A percentile compares a stretch with the other conserved stretches of the same genome.
Evolutionary conservation across 1,140 invertebrate species (phyloP).

Genomic region (Achatina immaculata): DNA sequence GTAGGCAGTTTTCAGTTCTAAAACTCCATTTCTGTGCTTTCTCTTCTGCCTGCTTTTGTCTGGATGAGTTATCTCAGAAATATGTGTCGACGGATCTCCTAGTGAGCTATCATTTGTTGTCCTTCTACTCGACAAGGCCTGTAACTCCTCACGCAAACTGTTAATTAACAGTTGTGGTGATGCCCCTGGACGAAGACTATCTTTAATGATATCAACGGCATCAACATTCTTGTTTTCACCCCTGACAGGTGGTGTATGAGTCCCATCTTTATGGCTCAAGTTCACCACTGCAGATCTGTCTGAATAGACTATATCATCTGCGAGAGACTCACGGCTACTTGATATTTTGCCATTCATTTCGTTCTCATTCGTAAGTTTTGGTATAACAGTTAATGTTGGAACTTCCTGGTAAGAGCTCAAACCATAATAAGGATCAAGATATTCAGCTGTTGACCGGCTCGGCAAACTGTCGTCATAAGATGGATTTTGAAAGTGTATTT

Average conservation of each 20-base stretch:
- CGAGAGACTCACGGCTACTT: neutral
- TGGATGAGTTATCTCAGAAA: too few relatives aligned
- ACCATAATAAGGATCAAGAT: conserved; percentile 15
- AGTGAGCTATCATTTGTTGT: too few relatives aligned
- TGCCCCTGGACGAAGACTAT: conserved; percentile 39
- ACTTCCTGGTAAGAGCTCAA: conserved; percentile 16
- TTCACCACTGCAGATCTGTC: neutral
- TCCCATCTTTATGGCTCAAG: conserved; percentile 26
- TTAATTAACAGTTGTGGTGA: conserved; percentile 45
- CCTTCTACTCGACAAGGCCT: conserved; percentile 57
- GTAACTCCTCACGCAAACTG: conserved; percentile 44
- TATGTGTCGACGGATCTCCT: too few relatives aligned
- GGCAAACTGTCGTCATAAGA: neutral
- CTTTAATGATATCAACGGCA: conserved; percentile 51
- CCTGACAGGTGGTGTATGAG: conserved; percentile 35
- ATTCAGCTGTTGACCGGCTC: neutral
- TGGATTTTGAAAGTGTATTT: conserved; percentile 21
- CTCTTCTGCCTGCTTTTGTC: too few relatives aligned
- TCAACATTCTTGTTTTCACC: conserved; percentile 43
- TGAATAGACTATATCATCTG: neutral
- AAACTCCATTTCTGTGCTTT: too few relatives aligned
- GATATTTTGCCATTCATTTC: neutral
- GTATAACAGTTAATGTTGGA: neutral
- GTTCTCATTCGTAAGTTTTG: neutral
- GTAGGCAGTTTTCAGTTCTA: too few relatives aligned